Conservation (phyloP, 1,140 invertebrate species). For the Gryon sp. region DNA sequence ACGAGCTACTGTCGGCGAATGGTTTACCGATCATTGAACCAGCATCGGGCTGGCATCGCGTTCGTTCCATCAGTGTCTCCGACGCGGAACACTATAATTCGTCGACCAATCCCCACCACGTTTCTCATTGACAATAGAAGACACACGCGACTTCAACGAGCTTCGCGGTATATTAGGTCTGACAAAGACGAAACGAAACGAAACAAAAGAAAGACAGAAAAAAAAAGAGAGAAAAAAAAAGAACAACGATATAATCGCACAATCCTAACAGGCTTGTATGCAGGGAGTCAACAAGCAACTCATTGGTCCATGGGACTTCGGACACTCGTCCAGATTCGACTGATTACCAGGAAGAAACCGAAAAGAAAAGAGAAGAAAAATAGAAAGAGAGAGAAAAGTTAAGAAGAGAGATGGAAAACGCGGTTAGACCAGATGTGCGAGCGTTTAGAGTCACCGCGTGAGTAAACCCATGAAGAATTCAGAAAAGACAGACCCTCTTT, state of each 20-base stretch:
- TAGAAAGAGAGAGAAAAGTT: constrained; percentile 10
- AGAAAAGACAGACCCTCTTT: constrained; percentile 61
- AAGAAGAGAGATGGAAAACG: constrained; percentile 12
- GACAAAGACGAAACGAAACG: background rate
- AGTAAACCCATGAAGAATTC: constrained; percentile 69
- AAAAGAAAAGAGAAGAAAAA: background rate
- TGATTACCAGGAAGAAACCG: too few relatives aligned
- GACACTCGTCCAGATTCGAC: too few relatives aligned
- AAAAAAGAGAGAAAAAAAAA: too few relatives aligned
- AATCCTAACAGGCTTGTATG: too few relatives aligned
- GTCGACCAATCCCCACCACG: constrained; percentile 19
- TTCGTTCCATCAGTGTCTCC: constrained; percentile 22
- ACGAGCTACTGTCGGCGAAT: constrained; percentile 38
- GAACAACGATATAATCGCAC: too few relatives aligned
- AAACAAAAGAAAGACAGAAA: too few relatives aligned
- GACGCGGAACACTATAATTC: constrained; percentile 43
- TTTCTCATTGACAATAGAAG: constrained; percentile 11
- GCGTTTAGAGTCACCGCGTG: constrained; percentile 64
- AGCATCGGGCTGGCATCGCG: constrained; percentile 17
- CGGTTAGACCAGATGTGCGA: constrained; percentile 63
- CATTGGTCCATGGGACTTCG: too few relatives aligned
- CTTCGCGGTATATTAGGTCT: too few relatives aligned
- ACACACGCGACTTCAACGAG: constrained; percentile 16
- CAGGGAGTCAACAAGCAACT: too few relatives aligned
- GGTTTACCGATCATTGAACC: constrained; percentile 58